phyloP scores from a whole-genome alignment of 1,140 invertebrate species.

The Drosophila athabasca region DNA sequence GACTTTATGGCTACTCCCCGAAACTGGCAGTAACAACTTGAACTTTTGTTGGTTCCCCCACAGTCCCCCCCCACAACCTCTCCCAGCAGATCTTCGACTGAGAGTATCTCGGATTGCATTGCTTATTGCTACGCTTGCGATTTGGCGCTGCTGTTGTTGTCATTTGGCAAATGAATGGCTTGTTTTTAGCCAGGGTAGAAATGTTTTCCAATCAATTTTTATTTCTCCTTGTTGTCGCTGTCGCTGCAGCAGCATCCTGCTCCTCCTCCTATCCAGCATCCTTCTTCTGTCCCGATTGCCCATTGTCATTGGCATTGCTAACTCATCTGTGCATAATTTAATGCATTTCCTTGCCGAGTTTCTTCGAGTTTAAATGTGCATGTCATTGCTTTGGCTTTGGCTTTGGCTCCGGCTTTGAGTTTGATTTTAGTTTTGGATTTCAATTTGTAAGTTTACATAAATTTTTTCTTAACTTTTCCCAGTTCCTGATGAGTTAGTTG shows the following conservation, averaged over 20 bases:
- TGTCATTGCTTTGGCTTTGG: conserved; percentile 62
- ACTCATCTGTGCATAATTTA: conserved; percentile 84
- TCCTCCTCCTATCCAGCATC: neutral
- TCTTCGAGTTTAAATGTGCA: conserved; percentile 67
- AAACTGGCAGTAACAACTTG: conserved; percentile 63
- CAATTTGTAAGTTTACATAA: conserved; percentile 82
- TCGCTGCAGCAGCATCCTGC: neutral
- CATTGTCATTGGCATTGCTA: conserved; percentile 79
- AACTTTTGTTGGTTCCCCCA: conserved; percentile 42
- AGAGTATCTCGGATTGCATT: conserved; percentile 60
- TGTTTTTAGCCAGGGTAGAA: conserved; percentile 70
- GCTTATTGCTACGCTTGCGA: conserved; percentile 66
- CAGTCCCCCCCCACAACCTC: neutral
- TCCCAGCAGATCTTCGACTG: neutral
- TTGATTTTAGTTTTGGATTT: conserved; percentile 61
- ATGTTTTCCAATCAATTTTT: conserved; percentile 84
- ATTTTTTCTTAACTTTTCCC: conserved; percentile 39
- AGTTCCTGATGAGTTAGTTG: conserved; percentile 73
- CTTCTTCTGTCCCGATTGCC: neutral
- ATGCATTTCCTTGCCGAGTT: conserved; percentile 33
- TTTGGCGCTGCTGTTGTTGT: conserved; percentile 72
- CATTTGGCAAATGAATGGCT: conserved; percentile 79
- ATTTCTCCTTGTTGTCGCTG: conserved; percentile 62
- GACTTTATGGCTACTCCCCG: conserved; percentile 52
- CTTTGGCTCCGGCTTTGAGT: conserved; percentile 17